Percentiles rank a stretch among this genome's conserved stretches.
Conservation (phyloP, 2,797 vertebrate species). For the Rhinella marina region DNA sequence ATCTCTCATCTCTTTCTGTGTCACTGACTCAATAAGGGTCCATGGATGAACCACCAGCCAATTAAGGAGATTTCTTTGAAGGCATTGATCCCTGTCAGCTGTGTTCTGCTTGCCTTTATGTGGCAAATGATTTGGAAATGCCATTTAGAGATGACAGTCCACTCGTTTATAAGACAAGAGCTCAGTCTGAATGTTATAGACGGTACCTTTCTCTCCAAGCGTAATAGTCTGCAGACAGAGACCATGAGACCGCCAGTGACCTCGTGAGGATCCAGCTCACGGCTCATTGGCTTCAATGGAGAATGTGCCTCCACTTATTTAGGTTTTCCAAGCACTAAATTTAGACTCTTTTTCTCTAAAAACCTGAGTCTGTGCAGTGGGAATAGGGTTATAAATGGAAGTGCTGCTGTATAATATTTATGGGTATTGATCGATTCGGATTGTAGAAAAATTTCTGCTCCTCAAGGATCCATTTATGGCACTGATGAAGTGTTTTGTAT, state of each 20-base stretch:
- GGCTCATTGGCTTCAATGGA: slow-evolving; percentile 8
- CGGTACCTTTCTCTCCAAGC: background rate
- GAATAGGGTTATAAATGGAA: slow-evolving; percentile 33
- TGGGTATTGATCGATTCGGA: slow-evolving; percentile 7
- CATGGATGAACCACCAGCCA: slow-evolving; percentile 47
- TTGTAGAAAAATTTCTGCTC: slow-evolving; percentile 5
- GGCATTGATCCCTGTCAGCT: slow-evolving; percentile 54
- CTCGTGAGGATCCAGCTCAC: slow-evolving; percentile 6
- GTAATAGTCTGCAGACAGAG: background rate
- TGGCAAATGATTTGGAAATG: slow-evolving; percentile 59
- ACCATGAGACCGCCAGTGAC: background rate
- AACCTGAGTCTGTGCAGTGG: background rate
- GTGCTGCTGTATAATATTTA: slow-evolving; percentile 30
- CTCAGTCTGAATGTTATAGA: background rate
- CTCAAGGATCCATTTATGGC: background rate
- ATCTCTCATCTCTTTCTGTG: slow-evolving; percentile 33
- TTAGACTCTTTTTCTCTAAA: background rate
- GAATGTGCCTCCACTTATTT: background rate
- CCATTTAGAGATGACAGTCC: slow-evolving; percentile 51
- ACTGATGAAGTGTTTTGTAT: slow-evolving; percentile 10
- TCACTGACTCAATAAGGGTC: slow-evolving; percentile 43
- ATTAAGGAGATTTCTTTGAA: slow-evolving; percentile 59
- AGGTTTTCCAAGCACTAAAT: background rate
- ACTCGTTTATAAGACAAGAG: slow-evolving; percentile 29
- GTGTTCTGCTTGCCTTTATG: slow-evolving; percentile 45